phyloP scores from a whole-genome alignment of 2,888 invertebrate genomes.

The Pseudanteris insignis region DNA sequence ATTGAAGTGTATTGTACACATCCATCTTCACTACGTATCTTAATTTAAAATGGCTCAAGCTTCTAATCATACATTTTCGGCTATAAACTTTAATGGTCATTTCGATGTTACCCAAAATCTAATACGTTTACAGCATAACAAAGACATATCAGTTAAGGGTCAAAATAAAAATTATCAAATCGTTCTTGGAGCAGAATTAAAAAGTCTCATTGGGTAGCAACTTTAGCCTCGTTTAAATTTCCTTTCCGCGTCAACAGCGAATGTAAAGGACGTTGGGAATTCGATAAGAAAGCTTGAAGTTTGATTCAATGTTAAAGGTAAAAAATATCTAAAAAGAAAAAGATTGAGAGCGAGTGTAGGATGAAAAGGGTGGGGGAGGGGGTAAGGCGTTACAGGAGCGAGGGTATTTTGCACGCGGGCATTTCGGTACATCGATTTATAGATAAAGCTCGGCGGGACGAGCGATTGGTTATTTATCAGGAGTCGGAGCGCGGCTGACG shows the following conservation, averaged over 20 bases:
- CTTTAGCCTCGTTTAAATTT: constrained; percentile 31
- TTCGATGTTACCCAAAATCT: too few species aligned
- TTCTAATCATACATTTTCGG: too few species aligned
- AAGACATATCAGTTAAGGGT: constrained; percentile 28
- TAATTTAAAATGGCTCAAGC: too few species aligned
- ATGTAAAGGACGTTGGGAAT: constrained; percentile 7
- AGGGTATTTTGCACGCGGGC: constrained; percentile 18
- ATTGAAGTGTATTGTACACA: too few species aligned
- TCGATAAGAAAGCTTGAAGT: constrained; percentile 10
- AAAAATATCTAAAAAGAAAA: too few species aligned
- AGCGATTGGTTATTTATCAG: constrained; percentile 39
- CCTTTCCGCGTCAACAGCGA: constrained; percentile 20
- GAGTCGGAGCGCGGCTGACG: constrained; percentile 29
- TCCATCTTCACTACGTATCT: too few species aligned
- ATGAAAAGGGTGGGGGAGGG: too few species aligned
- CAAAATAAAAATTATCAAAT: constrained; percentile 21
- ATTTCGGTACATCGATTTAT: constrained; percentile 41
- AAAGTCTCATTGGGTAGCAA: constrained; percentile 12
- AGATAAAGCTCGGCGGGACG: constrained; percentile 31
- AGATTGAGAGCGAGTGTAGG: too few species aligned
- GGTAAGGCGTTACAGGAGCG: too few species aligned
- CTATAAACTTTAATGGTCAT: too few species aligned
- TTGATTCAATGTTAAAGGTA: too few species aligned
- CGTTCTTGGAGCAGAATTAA: constrained; percentile 18
- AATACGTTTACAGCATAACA: too few species aligned